phyloP scores from a whole-genome alignment of 1,140 invertebrate genomes.

The Reticulitermes speratus region DNA sequence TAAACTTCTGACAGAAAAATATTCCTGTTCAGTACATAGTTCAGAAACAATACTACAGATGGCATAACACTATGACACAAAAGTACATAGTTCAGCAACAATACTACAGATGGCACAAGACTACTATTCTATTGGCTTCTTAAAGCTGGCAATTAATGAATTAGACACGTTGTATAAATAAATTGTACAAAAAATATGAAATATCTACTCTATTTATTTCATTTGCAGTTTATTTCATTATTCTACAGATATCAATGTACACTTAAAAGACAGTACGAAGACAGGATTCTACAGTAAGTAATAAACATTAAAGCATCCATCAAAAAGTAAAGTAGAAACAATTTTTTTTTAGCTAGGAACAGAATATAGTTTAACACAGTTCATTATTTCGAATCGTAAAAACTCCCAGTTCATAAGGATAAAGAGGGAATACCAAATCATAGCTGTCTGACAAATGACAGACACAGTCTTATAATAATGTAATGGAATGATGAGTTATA shows the following conservation, averaged over 20 bases:
- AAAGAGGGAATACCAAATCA: neutral
- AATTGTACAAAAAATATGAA: neutral
- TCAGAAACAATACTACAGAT: too few relatives aligned
- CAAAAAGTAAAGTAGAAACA: neutral
- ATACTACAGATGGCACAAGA: too few relatives aligned
- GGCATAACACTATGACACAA: too few relatives aligned
- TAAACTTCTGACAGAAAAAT: too few relatives aligned
- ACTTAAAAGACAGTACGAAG: neutral
- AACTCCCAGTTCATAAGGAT: neutral
- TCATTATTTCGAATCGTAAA: neutral
- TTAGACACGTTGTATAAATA: neutral
- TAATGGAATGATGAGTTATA: neutral
- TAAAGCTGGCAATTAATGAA: too few relatives aligned
- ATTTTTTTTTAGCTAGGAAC: neutral
- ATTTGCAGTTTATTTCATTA: neutral
- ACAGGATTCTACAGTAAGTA: neutral
- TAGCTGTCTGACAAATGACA: neutral
- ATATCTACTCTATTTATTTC: neutral
- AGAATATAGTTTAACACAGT: neutral
- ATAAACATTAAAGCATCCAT: neutral
- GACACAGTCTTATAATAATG: neutral
- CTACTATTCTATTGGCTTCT: too few relatives aligned
- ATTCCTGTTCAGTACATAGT: too few relatives aligned
- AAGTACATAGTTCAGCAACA: too few relatives aligned
- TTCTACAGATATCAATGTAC: conserved; percentile 3